A percentile compares a stretch with the other conserved stretches of the same genome.
These are phyloP conservation scores for Zaprionus vittiger DNA, from an alignment of 1,140 invertebrate genomes.

Conservation along the genomic window DNA sequence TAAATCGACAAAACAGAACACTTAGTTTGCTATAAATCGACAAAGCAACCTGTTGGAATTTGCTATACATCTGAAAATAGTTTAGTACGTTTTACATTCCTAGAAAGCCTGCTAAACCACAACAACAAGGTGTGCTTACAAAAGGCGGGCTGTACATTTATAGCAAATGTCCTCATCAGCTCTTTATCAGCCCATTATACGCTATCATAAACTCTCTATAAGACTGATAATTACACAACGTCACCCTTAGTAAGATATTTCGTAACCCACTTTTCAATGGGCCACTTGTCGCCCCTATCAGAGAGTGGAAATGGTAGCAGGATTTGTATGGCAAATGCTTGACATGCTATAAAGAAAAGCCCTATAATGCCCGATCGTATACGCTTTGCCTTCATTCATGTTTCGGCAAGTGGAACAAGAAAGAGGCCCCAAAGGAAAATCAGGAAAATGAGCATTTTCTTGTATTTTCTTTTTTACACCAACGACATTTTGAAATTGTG, in stretches of 20 bases:
- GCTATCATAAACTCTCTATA: neutral
- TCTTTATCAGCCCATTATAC: neutral
- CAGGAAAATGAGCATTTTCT: conserved; percentile 23
- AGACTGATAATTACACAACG: conserved; percentile 12
- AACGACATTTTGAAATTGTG: conserved; percentile 48
- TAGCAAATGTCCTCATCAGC: neutral
- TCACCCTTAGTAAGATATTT: conserved; percentile 12
- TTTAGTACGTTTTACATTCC: neutral
- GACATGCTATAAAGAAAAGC: neutral
- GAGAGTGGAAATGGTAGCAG: neutral
- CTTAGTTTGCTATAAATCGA: neutral
- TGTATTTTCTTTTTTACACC: conserved; percentile 43
- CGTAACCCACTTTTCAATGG: neutral
- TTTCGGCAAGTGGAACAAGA: neutral
- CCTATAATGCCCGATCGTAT: neutral
- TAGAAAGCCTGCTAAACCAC: neutral
- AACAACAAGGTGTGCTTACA: neutral
- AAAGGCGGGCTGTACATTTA: conserved; percentile 2
- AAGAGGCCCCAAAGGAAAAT: conserved; percentile 37
- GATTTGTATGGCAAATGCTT: neutral
- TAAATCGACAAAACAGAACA: neutral
- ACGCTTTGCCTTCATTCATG: neutral
- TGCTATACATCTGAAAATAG: neutral
- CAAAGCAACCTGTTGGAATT: neutral
- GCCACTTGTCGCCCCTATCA: neutral